A percentile compares a stretch with the other conserved stretches of the same genome.
Conservation (phyloP, 2,797 vertebrate species). For the Setipinna tenuifilis region DNA sequence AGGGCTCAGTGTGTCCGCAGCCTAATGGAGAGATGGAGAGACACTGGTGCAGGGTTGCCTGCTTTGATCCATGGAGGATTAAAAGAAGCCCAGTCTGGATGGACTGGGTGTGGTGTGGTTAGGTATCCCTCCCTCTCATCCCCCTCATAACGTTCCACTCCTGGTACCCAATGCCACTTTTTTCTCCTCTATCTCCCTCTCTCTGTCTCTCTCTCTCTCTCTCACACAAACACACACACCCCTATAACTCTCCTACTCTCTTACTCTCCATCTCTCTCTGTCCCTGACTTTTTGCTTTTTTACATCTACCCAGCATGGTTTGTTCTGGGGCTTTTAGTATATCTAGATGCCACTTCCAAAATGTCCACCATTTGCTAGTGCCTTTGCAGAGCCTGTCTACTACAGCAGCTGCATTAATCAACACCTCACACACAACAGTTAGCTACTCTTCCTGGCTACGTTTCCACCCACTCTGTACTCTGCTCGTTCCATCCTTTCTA, state of each 20-base stretch:
- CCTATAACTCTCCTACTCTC: neutral
- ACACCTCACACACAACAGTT: too few relatives aligned
- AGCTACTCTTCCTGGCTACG: too few relatives aligned
- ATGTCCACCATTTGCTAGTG: neutral
- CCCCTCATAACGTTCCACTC: neutral
- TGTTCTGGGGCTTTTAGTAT: neutral
- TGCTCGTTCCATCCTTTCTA: neutral
- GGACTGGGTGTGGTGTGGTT: neutral
- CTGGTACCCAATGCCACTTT: neutral
- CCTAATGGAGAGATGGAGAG: constrained; percentile 73
- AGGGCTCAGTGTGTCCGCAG: constrained; percentile 55
- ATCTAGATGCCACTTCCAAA: neutral
- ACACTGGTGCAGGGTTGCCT: constrained; percentile 58
- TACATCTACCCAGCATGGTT: neutral
- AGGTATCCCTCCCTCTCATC: neutral
- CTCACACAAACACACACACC: neutral
- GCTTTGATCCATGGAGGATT: constrained; percentile 78
- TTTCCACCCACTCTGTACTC: neutral
- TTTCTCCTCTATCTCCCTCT: constrained; percentile 38
- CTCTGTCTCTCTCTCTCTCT: neutral
- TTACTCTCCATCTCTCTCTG: constrained; percentile 49
- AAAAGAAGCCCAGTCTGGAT: constrained; percentile 52
- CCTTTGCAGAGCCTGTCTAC: too few relatives aligned
- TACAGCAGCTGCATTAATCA: too few relatives aligned
- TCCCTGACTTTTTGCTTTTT: neutral